Base-by-base conservation (phyloP, 1,140 invertebrate genomes). In the Plectus sambesii region DNA sequence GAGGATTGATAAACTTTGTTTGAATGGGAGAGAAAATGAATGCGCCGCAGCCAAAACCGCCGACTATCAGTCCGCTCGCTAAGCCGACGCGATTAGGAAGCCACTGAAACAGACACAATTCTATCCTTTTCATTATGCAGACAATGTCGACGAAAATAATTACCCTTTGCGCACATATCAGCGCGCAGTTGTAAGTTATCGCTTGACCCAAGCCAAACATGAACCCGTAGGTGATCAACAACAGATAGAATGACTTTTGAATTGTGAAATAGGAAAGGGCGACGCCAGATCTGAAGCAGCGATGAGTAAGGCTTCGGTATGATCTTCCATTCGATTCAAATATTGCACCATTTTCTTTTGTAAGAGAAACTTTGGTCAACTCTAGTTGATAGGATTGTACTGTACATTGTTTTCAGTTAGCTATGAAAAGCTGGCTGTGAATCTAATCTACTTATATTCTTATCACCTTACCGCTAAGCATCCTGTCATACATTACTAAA, bases 1-100 rank as follows among this genome's bases (percentile, higher is more conserved):
- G n/a, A 2, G 56, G 63, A 56, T 64, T 64, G 6, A 64, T 55
- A 19, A 64, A 39, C 9, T 26, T 25, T 2, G 61, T 64, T 48
- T 67, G 64, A 40, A 67, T 69, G 12, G 64, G 64, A 5, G 64
- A 62, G 47, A 67, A 67, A 19, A 67, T 67, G 1, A 60, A 63
- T 15, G 66, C 61, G 4, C 61, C 62, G 9, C 68, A 43, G 0
- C 64, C 64, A 41, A 67, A 67, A 15, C 66, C 64, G n/a, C 62
- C 63, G n/a, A 66, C 63, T 2, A 66, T 66, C 12, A 66, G 60
- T 15, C 63, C 63, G 5, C 44, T 54, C 3, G 58, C 45, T 9
- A 60, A 49, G 4, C 63, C 63, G 23, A 66, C 63, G 49, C 56
- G 57, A 38, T 66, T 43, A 4, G 63, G 63, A 2, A 63, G 62